phyloP scores from a whole-genome alignment of 2,888 invertebrate genomes.

The Agrotis puta region DNA sequence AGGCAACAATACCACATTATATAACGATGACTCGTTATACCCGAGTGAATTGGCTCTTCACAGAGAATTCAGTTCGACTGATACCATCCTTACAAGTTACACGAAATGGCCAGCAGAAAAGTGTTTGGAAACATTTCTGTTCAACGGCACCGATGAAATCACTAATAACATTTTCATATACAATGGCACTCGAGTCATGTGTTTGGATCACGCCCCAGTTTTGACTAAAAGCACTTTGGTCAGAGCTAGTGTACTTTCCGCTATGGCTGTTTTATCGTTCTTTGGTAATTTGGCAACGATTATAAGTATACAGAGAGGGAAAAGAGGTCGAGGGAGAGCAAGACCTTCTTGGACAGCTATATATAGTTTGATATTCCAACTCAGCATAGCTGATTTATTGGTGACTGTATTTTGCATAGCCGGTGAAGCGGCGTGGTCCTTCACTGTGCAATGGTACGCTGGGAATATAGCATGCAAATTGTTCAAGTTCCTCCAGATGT shows the following conservation, averaged over 20 bases:
- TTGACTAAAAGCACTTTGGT: conserved; percentile 92
- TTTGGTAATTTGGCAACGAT: conserved; percentile 95
- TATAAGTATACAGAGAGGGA: conserved; percentile 93
- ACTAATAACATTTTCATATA: conserved; percentile 72
- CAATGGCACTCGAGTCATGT: conserved; percentile 82
- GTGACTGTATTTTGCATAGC: conserved; percentile 95
- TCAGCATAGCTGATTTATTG: conserved; percentile 95
- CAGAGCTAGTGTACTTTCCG: conserved; percentile 92
- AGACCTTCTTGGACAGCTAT: conserved; percentile 93
- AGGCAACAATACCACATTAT: conserved; percentile 88
- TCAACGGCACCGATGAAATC: conserved; percentile 76
- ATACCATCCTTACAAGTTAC: conserved; percentile 67
- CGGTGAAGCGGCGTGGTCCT: conserved; percentile 95
- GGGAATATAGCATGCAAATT: conserved; percentile 95
- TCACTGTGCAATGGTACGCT: conserved; percentile 95
- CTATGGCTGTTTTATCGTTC: conserved; percentile 94
- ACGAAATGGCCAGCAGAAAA: conserved; percentile 82
- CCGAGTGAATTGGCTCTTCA: conserved; percentile 74
- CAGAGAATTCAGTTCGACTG: conserved; percentile 71
- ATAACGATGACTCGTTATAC: conserved; percentile 75
- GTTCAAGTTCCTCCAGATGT: conserved; percentile 95
- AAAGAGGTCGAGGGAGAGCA: conserved; percentile 89
- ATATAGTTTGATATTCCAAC: conserved; percentile 94
- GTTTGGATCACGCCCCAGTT: conserved; percentile 93
- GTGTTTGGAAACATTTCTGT: conserved; percentile 76